Percentiles rank a stretch among this genome's conserved stretches.
These are phyloP conservation scores for Festucalex cinctus DNA, from an alignment of 2,113 vertebrate species.

Conservation along the genomic window DNA sequence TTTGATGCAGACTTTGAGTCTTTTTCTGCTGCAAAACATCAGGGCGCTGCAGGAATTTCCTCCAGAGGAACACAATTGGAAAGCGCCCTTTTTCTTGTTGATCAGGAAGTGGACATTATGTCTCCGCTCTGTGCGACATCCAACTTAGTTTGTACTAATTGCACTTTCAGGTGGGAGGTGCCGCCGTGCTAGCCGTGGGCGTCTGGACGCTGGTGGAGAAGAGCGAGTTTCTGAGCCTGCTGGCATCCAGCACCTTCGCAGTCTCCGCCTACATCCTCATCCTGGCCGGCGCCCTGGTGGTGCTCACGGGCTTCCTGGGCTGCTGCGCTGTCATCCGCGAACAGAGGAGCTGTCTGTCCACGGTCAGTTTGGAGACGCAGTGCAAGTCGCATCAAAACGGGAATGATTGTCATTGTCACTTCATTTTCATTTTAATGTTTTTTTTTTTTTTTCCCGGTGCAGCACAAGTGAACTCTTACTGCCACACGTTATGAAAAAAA, in stretches of 20 bases:
- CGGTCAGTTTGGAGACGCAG: conserved; percentile 59
- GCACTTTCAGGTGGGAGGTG: conserved; percentile 74
- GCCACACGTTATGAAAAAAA: too few relatives aligned
- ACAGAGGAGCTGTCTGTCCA: conserved; percentile 77
- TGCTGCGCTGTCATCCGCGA: conserved; percentile 80
- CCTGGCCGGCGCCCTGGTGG: conserved; percentile 78
- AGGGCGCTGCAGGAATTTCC: conserved; percentile 55
- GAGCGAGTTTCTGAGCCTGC: conserved; percentile 78
- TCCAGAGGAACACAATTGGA: conserved; percentile 40
- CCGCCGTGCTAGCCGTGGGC: conserved; percentile 77
- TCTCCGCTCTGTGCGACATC: not conserved
- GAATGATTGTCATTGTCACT: too few relatives aligned
- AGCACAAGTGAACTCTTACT: too few relatives aligned
- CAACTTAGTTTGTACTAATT: not conserved
- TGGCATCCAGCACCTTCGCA: conserved; percentile 81
- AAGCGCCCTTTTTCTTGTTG: conserved; percentile 18
- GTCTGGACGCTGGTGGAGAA: conserved; percentile 83
- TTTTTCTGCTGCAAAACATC: not conserved
- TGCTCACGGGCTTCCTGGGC: conserved; percentile 82
- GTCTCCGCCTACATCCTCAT: conserved; percentile 83
- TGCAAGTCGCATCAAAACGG: too few relatives aligned
- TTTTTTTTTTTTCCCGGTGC: too few relatives aligned
- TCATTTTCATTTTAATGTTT: too few relatives aligned
- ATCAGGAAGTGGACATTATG: conserved; percentile 37
- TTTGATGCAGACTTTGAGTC: not conserved